A percentile compares a stretch with the other conserved stretches of the same genome.
Evolutionary conservation across 2,797 vertebrate genomes (phyloP).

Genomic region (Rhinatrema bivittatum): DNA sequence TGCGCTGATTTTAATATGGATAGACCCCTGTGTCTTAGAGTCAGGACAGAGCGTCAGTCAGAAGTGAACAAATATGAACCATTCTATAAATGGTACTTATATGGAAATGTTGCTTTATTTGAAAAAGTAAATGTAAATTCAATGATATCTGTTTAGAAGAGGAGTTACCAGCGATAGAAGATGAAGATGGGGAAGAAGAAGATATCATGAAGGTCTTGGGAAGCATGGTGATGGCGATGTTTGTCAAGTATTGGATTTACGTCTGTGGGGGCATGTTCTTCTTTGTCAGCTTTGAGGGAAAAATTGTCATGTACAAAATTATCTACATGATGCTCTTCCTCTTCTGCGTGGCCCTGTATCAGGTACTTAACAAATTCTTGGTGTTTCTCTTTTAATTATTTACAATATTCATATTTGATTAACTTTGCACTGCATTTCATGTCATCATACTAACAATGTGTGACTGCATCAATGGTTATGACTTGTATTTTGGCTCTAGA

Average conservation of each 20-base stretch:
- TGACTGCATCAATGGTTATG: too few relatives aligned
- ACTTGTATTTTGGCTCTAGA: too few relatives aligned
- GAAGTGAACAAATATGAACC: too few relatives aligned
- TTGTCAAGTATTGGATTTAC: constrained; percentile 98
- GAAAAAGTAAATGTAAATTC: too few relatives aligned
- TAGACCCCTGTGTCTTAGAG: too few relatives aligned
- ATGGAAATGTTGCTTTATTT: too few relatives aligned
- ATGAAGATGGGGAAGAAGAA: constrained; percentile 62
- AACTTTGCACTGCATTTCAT: not conserved
- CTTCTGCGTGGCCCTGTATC: constrained; percentile 90
- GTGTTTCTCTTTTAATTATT: not conserved
- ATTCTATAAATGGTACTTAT: too few relatives aligned
- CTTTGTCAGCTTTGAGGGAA: constrained; percentile 95
- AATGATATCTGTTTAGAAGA: constrained; percentile 52
- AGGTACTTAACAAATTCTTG: constrained; percentile 57
- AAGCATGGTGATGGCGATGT: constrained; percentile 84
- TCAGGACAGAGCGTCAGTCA: too few relatives aligned
- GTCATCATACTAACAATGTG: not conserved
- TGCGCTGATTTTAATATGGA: too few relatives aligned
- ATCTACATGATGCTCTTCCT: constrained; percentile 98
- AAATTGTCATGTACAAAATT: constrained; percentile 96
- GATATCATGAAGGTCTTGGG: constrained; percentile 92
- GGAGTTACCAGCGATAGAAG: constrained; percentile 49
- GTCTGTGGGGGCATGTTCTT: constrained; percentile 98
- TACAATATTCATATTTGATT: not conserved